These are phyloP conservation scores for Lophius piscatorius DNA, from an alignment of 2,113 vertebrate species.

Conservation along the genomic window DNA sequence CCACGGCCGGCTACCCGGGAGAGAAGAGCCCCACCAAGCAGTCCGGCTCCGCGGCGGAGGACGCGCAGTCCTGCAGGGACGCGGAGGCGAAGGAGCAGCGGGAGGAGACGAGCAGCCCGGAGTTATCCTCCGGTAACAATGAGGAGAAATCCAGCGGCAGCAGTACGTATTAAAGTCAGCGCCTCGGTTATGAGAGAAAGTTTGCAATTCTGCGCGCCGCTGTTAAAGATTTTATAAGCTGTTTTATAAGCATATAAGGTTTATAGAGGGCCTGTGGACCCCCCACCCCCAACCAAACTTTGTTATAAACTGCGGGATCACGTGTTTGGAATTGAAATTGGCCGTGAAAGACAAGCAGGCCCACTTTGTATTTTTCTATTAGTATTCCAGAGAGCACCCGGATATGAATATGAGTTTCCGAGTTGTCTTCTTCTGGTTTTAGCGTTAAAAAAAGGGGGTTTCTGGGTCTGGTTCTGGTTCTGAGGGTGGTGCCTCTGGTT, in stretches of 20 bases:
- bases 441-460: no score
- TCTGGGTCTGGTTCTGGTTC: no score
- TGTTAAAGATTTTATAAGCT: slow-evolving; percentile 99
- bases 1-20: slow-evolving; percentile 84
- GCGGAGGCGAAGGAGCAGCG: slow-evolving; percentile 84
- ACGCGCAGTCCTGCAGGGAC: slow-evolving; percentile 81
- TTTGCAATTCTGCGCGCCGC: slow-evolving; percentile 91
- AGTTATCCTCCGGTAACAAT: slow-evolving; percentile 97
- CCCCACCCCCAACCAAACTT: slow-evolving; percentile 96
- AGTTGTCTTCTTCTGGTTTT: no score
- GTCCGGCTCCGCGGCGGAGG: slow-evolving; percentile 82
- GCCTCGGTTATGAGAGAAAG: slow-evolving; percentile 88
- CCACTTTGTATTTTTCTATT: slow-evolving; percentile 64
- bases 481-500: slow-evolving; percentile 50
- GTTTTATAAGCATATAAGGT: slow-evolving; percentile 99
- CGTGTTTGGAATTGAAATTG: slow-evolving; percentile 99
- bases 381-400: slow-evolving; percentile 9
- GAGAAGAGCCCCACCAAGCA: slow-evolving; percentile 86
- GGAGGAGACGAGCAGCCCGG: slow-evolving; percentile 90
- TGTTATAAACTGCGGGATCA: slow-evolving; percentile 97
- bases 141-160: slow-evolving; percentile 94
- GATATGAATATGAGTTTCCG: slow-evolving; percentile 16
- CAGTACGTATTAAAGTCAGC: slow-evolving; percentile 93
- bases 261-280: slow-evolving; percentile 98
- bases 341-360: slow-evolving; percentile 90